Conservation (phyloP, 2,888 invertebrate species). For the Aplocera efformata region DNA sequence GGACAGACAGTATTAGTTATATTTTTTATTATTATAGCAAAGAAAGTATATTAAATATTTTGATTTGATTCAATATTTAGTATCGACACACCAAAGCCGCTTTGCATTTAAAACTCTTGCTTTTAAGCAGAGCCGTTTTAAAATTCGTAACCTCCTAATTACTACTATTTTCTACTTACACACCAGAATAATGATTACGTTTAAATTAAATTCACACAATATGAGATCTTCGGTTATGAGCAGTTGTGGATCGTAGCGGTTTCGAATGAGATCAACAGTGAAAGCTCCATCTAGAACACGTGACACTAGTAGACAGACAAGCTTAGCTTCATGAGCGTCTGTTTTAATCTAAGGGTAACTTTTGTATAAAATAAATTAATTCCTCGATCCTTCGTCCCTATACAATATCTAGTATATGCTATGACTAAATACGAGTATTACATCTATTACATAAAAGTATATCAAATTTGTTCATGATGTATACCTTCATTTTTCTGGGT, state of each 20-base stretch:
- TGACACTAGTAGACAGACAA: constrained; percentile 46
- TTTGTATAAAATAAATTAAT: constrained; percentile 75
- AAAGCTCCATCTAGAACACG: constrained; percentile 49
- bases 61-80: constrained; percentile 8
- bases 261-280: constrained; percentile 35
- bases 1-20: constrained; percentile 16
- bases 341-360: constrained; percentile 32
- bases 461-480: constrained; percentile 23
- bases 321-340: constrained; percentile 27
- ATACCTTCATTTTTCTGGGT: neutral
- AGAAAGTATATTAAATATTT: constrained; percentile 20
- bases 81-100: constrained; percentile 5
- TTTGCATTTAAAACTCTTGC: constrained; percentile 9
- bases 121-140: constrained; percentile 20
- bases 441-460: constrained; percentile 28
- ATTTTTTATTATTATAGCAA: constrained; percentile 12
- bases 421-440: constrained; percentile 55
- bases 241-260: too few species aligned
- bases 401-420: constrained; percentile 50
- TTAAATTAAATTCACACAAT: constrained; percentile 21
- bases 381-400: constrained; percentile 42
- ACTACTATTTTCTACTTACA: constrained; percentile 19
- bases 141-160: constrained; percentile 23
- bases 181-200: constrained; percentile 10
- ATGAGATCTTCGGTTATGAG: constrained; percentile 15